Evolutionary conservation across 2,113 vertebrate genomes (phyloP), one percentile per base, ranked within the genome.

Genomic region (Passer domesticus): DNA sequence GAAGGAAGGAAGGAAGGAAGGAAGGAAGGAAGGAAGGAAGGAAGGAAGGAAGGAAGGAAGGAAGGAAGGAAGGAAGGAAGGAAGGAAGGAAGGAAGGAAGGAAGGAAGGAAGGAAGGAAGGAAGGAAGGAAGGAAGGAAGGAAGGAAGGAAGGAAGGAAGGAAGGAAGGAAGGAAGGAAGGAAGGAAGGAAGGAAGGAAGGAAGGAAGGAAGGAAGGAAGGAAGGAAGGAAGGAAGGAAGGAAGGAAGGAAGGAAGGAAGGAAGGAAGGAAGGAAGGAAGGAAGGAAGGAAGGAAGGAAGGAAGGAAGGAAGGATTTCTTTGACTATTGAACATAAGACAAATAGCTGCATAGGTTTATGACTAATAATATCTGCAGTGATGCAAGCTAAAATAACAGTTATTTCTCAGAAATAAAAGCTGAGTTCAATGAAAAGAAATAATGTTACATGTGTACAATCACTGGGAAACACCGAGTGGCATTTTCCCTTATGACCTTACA

Each of bases 401-500:
- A 78, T 74, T 74, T 92, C 87, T 90, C 59, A 74, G 78, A 59
- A 60, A 63, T 59, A 76, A 89, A 77, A 46, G 27, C 79, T 63
- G 59, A 73, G 37, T 89, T 92, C 78, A 95, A 6, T 46, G 28
- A 87, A 84, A 90, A 70, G 58, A 83, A 47, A 85, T 1, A 47
- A 85, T 1, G 2, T 70, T 83, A 55, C 3, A 0, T 67, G 69
- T 89, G 55, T 64, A 58, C 31, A 85, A 21, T 28, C 63, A 50
- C 67, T 80, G 75, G 72, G 90, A 90, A 95, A 94, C 67, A 92
- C 75, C 0, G 8, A 80, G 37, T 88, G 79, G 78, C 63, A 77
- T 90, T 94, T 88, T 95, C 70, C 76, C 79, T 80, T 88, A 74
- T 90, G 94, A 94, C 94, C 92, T 94, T 41, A 87, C 33, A 52